These are phyloP conservation scores for Steinernema hermaphroditum DNA, from an alignment of 2,888 invertebrate species.

Conservation along the genomic window DNA sequence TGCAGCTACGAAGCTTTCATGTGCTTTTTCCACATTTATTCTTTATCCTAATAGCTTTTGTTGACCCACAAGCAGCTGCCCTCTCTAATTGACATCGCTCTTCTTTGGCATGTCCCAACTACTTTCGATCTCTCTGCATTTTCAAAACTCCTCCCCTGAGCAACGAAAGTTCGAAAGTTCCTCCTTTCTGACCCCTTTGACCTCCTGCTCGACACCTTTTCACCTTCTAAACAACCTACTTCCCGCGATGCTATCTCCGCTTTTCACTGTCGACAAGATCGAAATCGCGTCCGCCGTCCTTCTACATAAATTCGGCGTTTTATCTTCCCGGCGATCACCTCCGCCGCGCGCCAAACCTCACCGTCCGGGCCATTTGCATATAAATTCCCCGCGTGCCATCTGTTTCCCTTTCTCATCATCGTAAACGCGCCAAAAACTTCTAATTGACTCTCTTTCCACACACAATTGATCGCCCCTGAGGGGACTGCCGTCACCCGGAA, in stretches of 20 bases:
- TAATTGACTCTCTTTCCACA: background rate
- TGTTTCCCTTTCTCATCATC: conserved; percentile 27
- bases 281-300: background rate
- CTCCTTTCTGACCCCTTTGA: too few species aligned
- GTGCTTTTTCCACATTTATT: too few species aligned
- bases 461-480: background rate
- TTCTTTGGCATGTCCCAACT: too few species aligned
- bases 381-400: conserved; percentile 7
- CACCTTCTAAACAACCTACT: conserved; percentile 23
- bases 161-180: too few species aligned
- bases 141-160: too few species aligned
- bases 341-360: background rate
- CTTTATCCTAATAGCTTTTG: too few species aligned
- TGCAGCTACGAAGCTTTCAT: too few species aligned
- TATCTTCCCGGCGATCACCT: conserved; percentile 11
- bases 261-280: background rate
- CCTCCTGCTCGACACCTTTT: background rate
- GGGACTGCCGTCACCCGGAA: background rate
- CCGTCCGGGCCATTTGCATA: conserved; percentile 13
- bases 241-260: conserved; percentile 9
- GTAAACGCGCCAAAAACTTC: conserved; percentile 21
- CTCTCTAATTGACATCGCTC: too few species aligned
- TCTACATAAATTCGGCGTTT: conserved; percentile 8
- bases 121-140: too few species aligned
- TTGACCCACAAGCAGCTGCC: too few species aligned